phyloP scores from a whole-genome alignment of 2,797 vertebrate species.

The Avahi laniger region DNA sequence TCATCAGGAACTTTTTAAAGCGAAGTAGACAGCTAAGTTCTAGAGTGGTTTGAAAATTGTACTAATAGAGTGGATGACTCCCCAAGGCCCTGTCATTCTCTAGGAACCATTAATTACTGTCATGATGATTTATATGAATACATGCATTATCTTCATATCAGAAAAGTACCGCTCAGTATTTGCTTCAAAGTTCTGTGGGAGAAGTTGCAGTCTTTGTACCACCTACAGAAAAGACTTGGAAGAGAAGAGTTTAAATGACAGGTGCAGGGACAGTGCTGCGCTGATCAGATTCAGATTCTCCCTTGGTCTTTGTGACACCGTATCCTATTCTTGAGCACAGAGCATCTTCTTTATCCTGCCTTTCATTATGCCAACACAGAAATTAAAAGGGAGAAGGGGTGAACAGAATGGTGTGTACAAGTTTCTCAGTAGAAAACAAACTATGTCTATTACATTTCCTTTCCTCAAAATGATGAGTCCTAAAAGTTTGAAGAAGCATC shows the following conservation, averaged over 20 bases:
- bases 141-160: constrained; percentile 40
- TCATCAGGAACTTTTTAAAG: constrained; percentile 25
- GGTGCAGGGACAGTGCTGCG: not conserved
- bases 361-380: not conserved
- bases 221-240: constrained; percentile 17
- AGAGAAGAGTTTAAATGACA: not conserved
- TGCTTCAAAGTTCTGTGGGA: not conserved
- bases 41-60: constrained; percentile 6
- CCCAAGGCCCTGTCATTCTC: not conserved
- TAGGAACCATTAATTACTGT: constrained; percentile 54
- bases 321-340: not conserved
- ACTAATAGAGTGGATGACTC: not conserved
- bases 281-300: not conserved
- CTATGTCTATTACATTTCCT: not conserved
- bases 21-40: not conserved
- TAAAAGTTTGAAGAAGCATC: not conserved
- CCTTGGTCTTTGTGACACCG: not conserved
- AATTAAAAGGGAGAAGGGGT: not conserved
- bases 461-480: not conserved
- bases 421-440: constrained; percentile 22
- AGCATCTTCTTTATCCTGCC: not conserved
- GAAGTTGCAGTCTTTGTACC: not conserved
- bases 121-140: not conserved
- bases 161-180: not conserved
- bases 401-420: not conserved